Evolutionary conservation across 2,113 vertebrate genomes (phyloP).

Genomic region (Nicator chloris): DNA sequence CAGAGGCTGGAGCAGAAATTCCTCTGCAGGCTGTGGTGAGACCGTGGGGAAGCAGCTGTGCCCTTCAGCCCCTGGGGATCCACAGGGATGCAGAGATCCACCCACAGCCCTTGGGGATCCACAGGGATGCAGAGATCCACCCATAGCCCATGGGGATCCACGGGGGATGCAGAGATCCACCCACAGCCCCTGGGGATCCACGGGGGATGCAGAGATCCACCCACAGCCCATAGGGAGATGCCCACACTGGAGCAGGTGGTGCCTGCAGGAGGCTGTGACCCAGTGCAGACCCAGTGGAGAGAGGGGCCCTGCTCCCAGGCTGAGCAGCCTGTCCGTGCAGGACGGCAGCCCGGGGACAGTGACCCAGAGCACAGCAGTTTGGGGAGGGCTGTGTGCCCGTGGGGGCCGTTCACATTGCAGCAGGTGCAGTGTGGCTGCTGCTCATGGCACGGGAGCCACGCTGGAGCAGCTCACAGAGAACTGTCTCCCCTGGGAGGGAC

Average conservation of each 20-base stretch:
- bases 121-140: background rate
- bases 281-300: too few relatives aligned
- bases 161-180: too few relatives aligned
- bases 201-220: too few relatives aligned
- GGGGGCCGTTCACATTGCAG: too few relatives aligned
- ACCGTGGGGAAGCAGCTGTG: background rate
- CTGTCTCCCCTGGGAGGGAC: background rate
- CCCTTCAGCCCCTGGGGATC: background rate
- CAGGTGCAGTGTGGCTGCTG: too few relatives aligned
- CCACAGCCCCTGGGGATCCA: too few relatives aligned
- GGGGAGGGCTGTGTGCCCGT: too few relatives aligned
- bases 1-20: accelerated
- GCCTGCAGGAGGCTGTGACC: background rate
- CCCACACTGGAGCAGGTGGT: background rate
- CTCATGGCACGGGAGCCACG: too few relatives aligned
- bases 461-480: background rate
- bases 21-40: background rate
- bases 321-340: background rate
- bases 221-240: too few relatives aligned
- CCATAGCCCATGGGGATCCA: background rate
- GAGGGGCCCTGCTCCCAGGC: background rate
- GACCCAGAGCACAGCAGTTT: too few relatives aligned
- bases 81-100: background rate
- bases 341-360: background rate
- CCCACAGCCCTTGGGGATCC: background rate